phyloP scores from a whole-genome alignment of 1,140 invertebrate genomes.

The Daktulosphaira vitifoliae region DNA sequence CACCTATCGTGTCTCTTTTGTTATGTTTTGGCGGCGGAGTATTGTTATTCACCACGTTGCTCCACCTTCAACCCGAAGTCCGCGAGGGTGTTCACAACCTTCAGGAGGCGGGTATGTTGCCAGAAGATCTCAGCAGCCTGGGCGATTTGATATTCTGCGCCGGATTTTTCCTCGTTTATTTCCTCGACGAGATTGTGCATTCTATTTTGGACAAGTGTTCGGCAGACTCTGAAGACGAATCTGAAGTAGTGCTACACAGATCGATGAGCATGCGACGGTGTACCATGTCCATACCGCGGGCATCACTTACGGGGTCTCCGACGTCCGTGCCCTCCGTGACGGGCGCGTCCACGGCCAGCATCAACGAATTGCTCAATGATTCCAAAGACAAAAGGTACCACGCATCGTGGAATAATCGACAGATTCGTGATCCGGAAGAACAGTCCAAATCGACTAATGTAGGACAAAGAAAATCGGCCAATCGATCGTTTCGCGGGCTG shows the following conservation, averaged over 20 bases:
- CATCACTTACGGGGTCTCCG: conserved; percentile 16
- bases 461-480: conserved; percentile 1
- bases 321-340: conserved; percentile 8
- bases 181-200: conserved; percentile 62
- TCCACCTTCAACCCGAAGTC: conserved; percentile 69
- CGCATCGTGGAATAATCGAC: background rate
- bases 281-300: conserved; percentile 43
- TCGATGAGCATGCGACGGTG: conserved; percentile 50
- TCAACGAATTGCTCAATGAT: conserved; percentile 36
- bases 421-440: conserved; percentile 1
- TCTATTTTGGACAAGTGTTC: conserved; percentile 47
- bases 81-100: conserved; percentile 48
- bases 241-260: conserved; percentile 47
- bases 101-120: conserved; percentile 42
- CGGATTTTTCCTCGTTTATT: conserved; percentile 65
- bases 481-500: conserved; percentile 52
- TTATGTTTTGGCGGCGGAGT: conserved; percentile 75
- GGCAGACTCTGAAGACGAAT: conserved; percentile 40
- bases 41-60: conserved; percentile 63
- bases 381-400: conserved; percentile 25
- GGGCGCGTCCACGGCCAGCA: conserved; percentile 37
- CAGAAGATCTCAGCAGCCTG: conserved; percentile 37
- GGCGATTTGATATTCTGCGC: conserved; percentile 58
- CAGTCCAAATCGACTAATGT: conserved; percentile 22
- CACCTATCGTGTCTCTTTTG: conserved; percentile 52